Conservation (phyloP, 2,888 invertebrate genomes). For the Ophioninae sp. region DNA sequence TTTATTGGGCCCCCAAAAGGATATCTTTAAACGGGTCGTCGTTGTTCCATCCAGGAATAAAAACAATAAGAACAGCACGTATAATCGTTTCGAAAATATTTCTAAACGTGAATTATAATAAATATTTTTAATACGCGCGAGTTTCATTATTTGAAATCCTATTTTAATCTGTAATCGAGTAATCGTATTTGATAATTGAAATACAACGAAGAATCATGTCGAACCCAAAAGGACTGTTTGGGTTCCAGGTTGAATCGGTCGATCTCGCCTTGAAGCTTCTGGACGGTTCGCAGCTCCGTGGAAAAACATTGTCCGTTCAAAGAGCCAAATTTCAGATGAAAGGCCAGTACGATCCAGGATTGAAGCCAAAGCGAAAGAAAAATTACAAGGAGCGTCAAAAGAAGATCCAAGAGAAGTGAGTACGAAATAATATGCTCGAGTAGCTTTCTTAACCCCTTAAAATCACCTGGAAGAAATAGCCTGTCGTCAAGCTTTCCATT, state of each 20-base stretch:
- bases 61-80: too few species aligned
- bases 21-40: too few species aligned
- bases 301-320: conserved; percentile 93
- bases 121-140: too few species aligned
- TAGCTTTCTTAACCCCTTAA: too few species aligned
- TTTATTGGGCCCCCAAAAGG: too few species aligned
- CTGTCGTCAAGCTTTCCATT: too few species aligned
- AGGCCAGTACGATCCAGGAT: conserved; percentile 94
- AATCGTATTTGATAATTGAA: neutral
- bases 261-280: conserved; percentile 94
- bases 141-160: too few species aligned
- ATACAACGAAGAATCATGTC: neutral
- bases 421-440: conserved; percentile 51
- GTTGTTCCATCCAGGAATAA: too few species aligned
- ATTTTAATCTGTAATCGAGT: neutral
- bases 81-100: too few species aligned
- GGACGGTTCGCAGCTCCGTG: conserved; percentile 92
- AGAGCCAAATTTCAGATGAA: conserved; percentile 97
- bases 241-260: conserved; percentile 91
- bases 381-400: conserved; percentile 93
- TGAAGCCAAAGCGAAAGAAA: conserved; percentile 95
- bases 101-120: too few species aligned
- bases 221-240: too few species aligned
- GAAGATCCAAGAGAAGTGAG: conserved; percentile 94
- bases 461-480: too few species aligned